phyloP scores from a whole-genome alignment of 2,113 vertebrate genomes.

The Coptodon bakossiorum region DNA sequence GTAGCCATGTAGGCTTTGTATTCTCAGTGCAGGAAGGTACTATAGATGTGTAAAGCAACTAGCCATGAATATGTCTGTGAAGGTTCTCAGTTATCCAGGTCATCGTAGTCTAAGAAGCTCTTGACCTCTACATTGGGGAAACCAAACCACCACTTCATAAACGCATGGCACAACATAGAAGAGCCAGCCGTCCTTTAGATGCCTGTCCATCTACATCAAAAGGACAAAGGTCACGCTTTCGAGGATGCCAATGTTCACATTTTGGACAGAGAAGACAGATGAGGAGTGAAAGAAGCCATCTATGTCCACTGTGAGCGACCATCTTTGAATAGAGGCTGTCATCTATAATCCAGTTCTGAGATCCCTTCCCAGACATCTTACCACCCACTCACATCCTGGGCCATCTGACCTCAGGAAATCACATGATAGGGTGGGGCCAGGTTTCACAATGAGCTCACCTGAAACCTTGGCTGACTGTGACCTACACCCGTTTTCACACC shows the following conservation, averaged over 20 bases:
- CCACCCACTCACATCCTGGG: too few species aligned
- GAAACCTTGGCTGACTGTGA: too few species aligned
- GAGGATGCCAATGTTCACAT: not conserved
- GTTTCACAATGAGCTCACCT: too few species aligned
- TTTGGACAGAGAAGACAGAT: not conserved
- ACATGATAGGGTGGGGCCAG: too few species aligned
- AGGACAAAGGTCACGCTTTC: not conserved
- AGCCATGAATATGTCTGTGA: not conserved
- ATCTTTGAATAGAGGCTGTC: too few species aligned
- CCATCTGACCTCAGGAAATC: too few species aligned
- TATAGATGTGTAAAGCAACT: not conserved
- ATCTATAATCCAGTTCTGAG: too few species aligned
- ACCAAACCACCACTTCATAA: rapidly evolving
- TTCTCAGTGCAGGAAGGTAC: not conserved
- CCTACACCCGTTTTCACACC: too few species aligned
- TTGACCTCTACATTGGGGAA: not conserved
- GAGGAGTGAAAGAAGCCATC: not conserved
- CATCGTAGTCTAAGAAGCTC: not conserved
- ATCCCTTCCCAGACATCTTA: too few species aligned
- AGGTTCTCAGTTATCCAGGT: not conserved
- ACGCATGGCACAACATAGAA: not conserved
- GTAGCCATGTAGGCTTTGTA: not conserved
- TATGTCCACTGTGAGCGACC: not conserved
- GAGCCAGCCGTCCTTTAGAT: not conserved
- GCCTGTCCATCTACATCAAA: not conserved